Base-by-base conservation (phyloP, 2,888 invertebrate species). In the Magallana nippona region DNA sequence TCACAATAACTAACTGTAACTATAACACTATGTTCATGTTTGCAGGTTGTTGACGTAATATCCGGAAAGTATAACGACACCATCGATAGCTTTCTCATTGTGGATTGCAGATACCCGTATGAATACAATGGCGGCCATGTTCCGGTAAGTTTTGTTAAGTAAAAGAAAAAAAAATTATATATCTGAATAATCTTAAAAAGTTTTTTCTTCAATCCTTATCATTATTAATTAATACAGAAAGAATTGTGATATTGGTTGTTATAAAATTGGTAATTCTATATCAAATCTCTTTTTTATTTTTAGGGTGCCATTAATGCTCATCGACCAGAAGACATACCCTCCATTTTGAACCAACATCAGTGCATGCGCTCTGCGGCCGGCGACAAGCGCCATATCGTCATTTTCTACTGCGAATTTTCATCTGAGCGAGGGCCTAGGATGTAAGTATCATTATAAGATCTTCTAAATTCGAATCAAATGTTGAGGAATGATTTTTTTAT, bases 21-120 rank as follows among this genome's bases (percentile, higher is more conserved):
- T n/a, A 5, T 60, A 2, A 17, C 1, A 15, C n/a, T n/a, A 10
- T n/a, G 8, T 8, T 60, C 15, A 22, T 60, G 60, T 11, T 62
- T 10, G 5, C 58, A 81, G 81, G 81, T 62, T 27, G 60, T 60
- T 44, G 94, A 94, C 0, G 94, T 98, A 2, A 94, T 98, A 13
- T 93, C 94, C 0, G 98, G 98, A 0, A 95, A 96, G 0, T 98
- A 95, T 91, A 89, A 93, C 0, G 94, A 96, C 63, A 92, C 94
- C 11, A 95, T 98, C 44, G 95, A 95, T n/a, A 96, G 96, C 3
- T 98, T 95, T 92, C 96, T 96, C 94, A 95, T 99, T 22, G 96
- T 99, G 81, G 99, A 99, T 94, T 98, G 98, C 93, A 96, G 99
- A 89, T 99, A 98, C 94, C 98, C 98, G 0, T 99, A 98, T 94